A percentile compares a stretch with the other conserved stretches of the same genome.
Conservation (phyloP, 2,797 vertebrate species). For the Chelidonichthys spinosus region DNA sequence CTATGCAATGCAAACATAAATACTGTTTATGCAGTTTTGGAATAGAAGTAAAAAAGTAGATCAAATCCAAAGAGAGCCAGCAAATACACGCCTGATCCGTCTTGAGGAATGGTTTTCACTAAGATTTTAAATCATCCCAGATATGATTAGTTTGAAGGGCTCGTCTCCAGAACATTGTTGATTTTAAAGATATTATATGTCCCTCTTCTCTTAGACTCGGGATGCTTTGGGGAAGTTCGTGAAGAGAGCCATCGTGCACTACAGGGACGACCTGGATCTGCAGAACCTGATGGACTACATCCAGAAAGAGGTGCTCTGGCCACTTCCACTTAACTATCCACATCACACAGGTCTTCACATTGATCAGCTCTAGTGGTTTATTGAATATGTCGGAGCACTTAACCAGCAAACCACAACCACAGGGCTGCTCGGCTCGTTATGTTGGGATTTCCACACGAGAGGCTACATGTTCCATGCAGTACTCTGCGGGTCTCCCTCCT, state of each 20-base stretch:
- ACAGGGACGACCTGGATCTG: conserved; percentile 86
- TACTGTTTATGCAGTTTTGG: background rate
- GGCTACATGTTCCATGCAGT: conserved; percentile 27
- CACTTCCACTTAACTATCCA: conserved; percentile 15
- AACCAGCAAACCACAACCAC: conserved; percentile 25
- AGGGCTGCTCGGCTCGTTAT: conserved; percentile 15
- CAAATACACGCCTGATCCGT: background rate
- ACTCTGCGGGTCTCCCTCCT: conserved; percentile 51
- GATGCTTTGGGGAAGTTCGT: conserved; percentile 83
- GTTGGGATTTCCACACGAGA: conserved; percentile 54
- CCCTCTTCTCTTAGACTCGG: conserved; percentile 66
- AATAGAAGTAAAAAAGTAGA: background rate
- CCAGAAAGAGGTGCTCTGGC: conserved; percentile 82
- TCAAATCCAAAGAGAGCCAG: conserved; percentile 12
- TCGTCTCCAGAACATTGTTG: too few species aligned
- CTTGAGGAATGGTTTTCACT: conserved; percentile 2
- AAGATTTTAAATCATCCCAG: conserved; percentile 22
- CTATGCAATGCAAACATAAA: background rate
- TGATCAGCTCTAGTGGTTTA: conserved; percentile 43
- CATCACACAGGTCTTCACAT: conserved; percentile 17
- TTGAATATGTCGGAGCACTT: conserved; percentile 25
- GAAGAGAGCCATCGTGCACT: conserved; percentile 86
- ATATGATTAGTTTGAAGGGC: background rate
- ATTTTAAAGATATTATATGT: conserved; percentile 3
- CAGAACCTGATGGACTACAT: conserved; percentile 88